These are phyloP conservation scores for Cepaea nemoralis DNA, from an alignment of 1,140 invertebrate species.

Conservation along the genomic window DNA sequence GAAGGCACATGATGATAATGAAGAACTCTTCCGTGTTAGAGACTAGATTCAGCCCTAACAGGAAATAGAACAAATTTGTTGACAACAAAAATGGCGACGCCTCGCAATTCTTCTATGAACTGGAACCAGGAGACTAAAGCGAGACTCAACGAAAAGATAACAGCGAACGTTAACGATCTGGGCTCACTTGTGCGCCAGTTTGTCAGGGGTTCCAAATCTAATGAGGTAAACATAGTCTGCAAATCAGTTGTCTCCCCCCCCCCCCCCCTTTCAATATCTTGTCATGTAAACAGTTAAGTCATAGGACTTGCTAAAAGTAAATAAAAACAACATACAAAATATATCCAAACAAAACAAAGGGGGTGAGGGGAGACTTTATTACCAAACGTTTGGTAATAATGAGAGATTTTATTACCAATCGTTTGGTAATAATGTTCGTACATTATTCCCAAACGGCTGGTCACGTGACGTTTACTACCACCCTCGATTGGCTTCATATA, in stretches of 20 bases:
- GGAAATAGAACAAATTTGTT: background rate
- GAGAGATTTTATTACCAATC: too few species aligned
- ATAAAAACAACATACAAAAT: background rate
- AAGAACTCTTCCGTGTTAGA: too few species aligned
- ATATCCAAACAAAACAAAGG: too few species aligned
- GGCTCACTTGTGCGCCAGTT: conserved; percentile 57
- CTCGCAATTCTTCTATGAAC: conserved; percentile 35
- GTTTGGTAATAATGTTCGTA: too few species aligned
- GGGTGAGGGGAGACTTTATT: too few species aligned
- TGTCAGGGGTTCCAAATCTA: conserved; percentile 58
- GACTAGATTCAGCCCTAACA: too few species aligned
- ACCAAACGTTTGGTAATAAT: too few species aligned
- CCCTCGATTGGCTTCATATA: too few species aligned
- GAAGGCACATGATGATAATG: too few species aligned
- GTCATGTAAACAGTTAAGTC: background rate
- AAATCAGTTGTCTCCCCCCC: background rate
- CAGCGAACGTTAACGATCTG: conserved; percentile 53
- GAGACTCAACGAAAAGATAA: conserved; percentile 60
- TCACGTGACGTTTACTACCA: too few species aligned
- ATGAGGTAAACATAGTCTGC: conserved; percentile 49
- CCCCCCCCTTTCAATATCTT: background rate
- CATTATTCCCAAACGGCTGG: too few species aligned
- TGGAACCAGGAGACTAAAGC: conserved; percentile 66
- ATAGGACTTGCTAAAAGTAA: background rate
- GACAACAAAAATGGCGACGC: conserved; percentile 49